These are phyloP conservation scores for Drosophila paranaensis DNA, from an alignment of 2,888 invertebrate genomes.

Conservation along the genomic window DNA sequence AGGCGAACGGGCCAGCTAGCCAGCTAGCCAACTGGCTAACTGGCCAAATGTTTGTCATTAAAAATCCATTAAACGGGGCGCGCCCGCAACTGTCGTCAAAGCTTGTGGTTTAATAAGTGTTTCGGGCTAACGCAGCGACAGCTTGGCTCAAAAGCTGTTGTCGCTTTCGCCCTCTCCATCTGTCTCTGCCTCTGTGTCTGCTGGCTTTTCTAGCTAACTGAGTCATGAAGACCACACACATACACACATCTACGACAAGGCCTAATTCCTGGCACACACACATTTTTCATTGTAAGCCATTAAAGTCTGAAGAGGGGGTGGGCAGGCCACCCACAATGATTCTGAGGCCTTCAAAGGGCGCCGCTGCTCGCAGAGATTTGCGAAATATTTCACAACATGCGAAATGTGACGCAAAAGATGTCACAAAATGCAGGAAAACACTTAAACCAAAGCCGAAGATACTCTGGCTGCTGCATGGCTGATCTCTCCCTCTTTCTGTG, in stretches of 20 bases:
- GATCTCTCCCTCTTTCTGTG: neutral
- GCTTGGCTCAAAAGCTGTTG: constrained; percentile 31
- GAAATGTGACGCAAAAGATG: constrained; percentile 76
- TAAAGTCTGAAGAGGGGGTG: constrained; percentile 32
- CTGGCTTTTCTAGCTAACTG: constrained; percentile 18
- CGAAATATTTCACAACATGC: constrained; percentile 76
- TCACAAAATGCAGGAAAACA: constrained; percentile 74
- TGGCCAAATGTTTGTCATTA: constrained; percentile 67
- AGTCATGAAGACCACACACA: constrained; percentile 32
- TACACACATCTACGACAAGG: constrained; percentile 9
- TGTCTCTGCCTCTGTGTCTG: no score
- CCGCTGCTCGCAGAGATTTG: constrained; percentile 73
- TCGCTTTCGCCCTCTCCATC: neutral
- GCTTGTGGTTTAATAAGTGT: constrained; percentile 53
- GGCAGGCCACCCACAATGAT: constrained; percentile 68
- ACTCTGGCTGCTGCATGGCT: neutral
- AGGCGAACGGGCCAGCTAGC: constrained; percentile 29
- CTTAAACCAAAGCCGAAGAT: constrained; percentile 52
- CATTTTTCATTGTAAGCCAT: constrained; percentile 71
- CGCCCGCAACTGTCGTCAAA: constrained; percentile 61
- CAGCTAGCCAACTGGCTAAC: constrained; percentile 17
- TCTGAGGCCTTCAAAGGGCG: constrained; percentile 59
- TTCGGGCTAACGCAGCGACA: constrained; percentile 30
- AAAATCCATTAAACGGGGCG: constrained; percentile 66
- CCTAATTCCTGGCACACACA: constrained; percentile 15